These are phyloP conservation scores for Microcebus jonahi DNA, from an alignment of 2,113 vertebrate genomes.

Conservation along the genomic window DNA sequence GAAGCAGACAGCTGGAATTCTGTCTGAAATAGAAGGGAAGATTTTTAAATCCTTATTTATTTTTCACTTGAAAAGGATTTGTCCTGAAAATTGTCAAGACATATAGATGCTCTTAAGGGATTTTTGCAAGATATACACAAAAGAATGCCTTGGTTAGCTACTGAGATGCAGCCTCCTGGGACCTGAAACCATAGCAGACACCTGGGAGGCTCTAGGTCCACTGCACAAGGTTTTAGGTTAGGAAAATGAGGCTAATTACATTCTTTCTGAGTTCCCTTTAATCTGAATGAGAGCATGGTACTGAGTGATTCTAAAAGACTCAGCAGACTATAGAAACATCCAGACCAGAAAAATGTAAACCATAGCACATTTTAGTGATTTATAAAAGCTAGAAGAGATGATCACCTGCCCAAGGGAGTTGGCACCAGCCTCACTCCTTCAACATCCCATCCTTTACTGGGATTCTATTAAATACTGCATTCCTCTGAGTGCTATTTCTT, in stretches of 20 bases:
- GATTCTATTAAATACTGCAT: neutral
- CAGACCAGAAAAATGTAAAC: neutral
- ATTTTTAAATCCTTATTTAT: constrained; percentile 64
- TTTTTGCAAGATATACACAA: constrained; percentile 33
- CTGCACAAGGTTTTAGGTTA: neutral
- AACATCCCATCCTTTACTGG: neutral
- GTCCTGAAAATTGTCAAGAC: constrained; percentile 58
- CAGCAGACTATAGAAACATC: neutral
- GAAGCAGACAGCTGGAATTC: constrained; percentile 57
- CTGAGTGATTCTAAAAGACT: neutral
- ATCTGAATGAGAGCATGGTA: neutral
- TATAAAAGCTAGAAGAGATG: neutral
- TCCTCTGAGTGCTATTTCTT: neutral
- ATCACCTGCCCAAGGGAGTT: neutral
- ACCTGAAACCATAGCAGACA: neutral
- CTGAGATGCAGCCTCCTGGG: neutral
- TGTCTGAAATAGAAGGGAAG: constrained; percentile 52
- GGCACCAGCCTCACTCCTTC: neutral
- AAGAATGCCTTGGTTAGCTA: constrained; percentile 41
- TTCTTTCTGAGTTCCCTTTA: constrained; percentile 30
- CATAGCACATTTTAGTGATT: neutral
- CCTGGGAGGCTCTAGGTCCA: neutral
- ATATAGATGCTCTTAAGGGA: constrained; percentile 53
- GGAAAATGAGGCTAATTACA: constrained; percentile 41
- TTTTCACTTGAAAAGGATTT: constrained; percentile 65